Percentiles rank a stretch among this genome's conserved stretches.
These are phyloP conservation scores for Brachionus manjavacas DNA, from an alignment of 1,140 invertebrate species.

Conservation along the genomic window DNA sequence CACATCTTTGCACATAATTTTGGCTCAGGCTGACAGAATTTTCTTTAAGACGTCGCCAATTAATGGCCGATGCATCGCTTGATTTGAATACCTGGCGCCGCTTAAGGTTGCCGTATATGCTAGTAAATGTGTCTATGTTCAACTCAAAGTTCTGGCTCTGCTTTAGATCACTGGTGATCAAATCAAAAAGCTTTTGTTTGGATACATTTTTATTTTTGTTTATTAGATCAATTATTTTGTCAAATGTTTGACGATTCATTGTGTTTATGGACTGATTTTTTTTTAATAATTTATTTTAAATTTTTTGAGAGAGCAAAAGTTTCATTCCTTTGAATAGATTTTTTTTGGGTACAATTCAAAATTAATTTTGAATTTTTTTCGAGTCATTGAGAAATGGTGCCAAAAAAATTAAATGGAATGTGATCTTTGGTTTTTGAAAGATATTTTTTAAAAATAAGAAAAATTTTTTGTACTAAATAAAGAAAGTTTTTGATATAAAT, in stretches of 20 bases:
- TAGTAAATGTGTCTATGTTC: conserved; percentile 14
- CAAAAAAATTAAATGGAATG: too few relatives aligned
- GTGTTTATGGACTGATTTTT: background rate
- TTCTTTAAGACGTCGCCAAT: conserved; percentile 25
- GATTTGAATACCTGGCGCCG: conserved; percentile 40
- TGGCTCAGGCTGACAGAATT: background rate
- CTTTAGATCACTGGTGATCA: background rate
- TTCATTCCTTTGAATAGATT: background rate
- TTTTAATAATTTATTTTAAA: background rate
- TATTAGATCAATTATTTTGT: conserved; percentile 10
- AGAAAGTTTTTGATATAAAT: too few relatives aligned
- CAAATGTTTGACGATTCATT: conserved; percentile 25
- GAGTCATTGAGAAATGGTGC: too few relatives aligned
- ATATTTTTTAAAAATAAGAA: too few relatives aligned
- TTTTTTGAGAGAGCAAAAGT: background rate
- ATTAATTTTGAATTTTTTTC: too few relatives aligned
- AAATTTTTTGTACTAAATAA: too few relatives aligned
- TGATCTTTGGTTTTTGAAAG: too few relatives aligned
- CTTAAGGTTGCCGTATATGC: conserved; percentile 12
- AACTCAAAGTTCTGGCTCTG: background rate
- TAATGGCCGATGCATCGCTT: background rate
- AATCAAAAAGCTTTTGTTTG: background rate
- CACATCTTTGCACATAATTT: conserved; percentile 18
- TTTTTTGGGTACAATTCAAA: too few relatives aligned
- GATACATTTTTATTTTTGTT: conserved; percentile 20